Conservation (phyloP, 2,797 vertebrate species). For the Myripristis jacobus region DNA sequence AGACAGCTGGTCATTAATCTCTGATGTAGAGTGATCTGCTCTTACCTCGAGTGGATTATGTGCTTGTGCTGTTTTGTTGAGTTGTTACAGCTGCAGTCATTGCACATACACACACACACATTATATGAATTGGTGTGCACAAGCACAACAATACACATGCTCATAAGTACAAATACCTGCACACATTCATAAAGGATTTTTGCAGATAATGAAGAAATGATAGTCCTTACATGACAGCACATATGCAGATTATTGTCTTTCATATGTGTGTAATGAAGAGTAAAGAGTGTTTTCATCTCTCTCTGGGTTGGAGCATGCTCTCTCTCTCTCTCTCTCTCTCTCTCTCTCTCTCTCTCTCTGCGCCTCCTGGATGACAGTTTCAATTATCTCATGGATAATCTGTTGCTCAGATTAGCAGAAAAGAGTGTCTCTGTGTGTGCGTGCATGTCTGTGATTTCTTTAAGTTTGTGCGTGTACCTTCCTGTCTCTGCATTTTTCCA, state of each 20-base stretch:
- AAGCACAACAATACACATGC: not conserved
- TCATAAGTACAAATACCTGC: not conserved
- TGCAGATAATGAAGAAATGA: not conserved
- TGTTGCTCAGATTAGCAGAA: conserved; percentile 63
- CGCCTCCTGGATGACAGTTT: no score
- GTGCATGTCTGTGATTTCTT: conserved; percentile 23
- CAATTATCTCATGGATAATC: conserved; percentile 73
- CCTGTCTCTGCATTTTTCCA: conserved; percentile 7
- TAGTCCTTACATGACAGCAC: not conserved
- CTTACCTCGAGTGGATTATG: conserved; percentile 61
- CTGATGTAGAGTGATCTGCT: conserved; percentile 51
- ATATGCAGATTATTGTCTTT: not conserved
- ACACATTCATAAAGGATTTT: not conserved
- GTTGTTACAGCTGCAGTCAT: conserved; percentile 45
- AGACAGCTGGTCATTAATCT: conserved; percentile 61
- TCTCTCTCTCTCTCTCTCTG: no score
- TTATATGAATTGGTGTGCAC: not conserved
- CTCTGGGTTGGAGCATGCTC: no score
- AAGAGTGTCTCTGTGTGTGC: conserved; percentile 24
- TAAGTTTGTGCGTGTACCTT: not conserved
- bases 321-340: no score
- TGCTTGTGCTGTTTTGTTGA: conserved; percentile 33
- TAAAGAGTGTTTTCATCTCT: conserved; percentile 1
- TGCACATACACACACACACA: conserved; percentile 27
- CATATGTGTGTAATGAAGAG: not conserved